Conservation (phyloP, 2,113 vertebrate genomes). For the Rattus norvegicus region GRCr8 NC_086025.1:62082001-62082500, state of each 20-base stretch:
- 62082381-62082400: no score
- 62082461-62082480: no score
- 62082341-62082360: no score
- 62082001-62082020: not conserved
- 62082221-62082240: not conserved
- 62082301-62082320: no score
- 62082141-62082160: not conserved
- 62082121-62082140: no score
- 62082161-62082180: not conserved
- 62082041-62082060: not conserved
- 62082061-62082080: not conserved
- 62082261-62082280: no score
- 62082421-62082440: no score
- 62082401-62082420: no score
- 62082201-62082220: not conserved
- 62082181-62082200: not conserved
- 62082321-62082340: no score
- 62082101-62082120: not conserved
- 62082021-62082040: not conserved
- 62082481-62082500: no score
- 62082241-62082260: not conserved
- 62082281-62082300: not conserved
- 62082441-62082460: no score
- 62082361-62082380: no score
- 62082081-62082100: not conserved